Evolutionary conservation across 2,888 invertebrate species (phyloP), one percentile per base, ranked within the genome.

Genomic region (Agrochola circellaris): DNA sequence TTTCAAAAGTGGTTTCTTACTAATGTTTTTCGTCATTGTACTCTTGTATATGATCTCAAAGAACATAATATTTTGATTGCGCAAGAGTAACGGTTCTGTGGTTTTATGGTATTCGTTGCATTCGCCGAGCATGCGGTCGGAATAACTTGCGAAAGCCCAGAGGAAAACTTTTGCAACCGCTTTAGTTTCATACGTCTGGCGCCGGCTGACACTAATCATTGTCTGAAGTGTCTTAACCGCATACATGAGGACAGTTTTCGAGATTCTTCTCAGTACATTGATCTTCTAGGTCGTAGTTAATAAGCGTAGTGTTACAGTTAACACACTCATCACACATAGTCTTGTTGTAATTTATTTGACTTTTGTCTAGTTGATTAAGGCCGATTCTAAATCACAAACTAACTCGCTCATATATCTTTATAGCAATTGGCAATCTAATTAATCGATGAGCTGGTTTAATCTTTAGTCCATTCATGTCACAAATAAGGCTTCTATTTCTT

Each of bases 151-250:
- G 91, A 93, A 92, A 94, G 90, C 83, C 84, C 86, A 79, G 87
- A 89, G 87, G 88, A 90, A 34, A 90, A 90, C 88, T 94, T 93
- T 93, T 89, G 92, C 88, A 93, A 94, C 87, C 90, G 89, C 81
- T 90, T 90, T 87, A 89, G 89, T 90, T 90, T 86, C 84, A 75
- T 79, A 77, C 80, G 68, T 76, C 73, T 85, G 72, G 75, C 83
- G 86, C 80, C 80, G 74, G 23, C 74, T 81, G 75, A 75, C 79
- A 86, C 81, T 87, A 85, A 88, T 88, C 88, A 87, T 87, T 81
- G 85, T 79, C 77, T 77, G 83, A 87, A 86, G 83, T 88, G 72
- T 80, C 79, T 84, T 77, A 65, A 78, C 73, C 60, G 26, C 60
- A 45, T 65, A 67, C 61, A 62, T 73, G 45, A 62, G 13, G 60